These are phyloP conservation scores for Linyphia triangularis DNA, from an alignment of 2,888 invertebrate species.

Conservation along the genomic window DNA sequence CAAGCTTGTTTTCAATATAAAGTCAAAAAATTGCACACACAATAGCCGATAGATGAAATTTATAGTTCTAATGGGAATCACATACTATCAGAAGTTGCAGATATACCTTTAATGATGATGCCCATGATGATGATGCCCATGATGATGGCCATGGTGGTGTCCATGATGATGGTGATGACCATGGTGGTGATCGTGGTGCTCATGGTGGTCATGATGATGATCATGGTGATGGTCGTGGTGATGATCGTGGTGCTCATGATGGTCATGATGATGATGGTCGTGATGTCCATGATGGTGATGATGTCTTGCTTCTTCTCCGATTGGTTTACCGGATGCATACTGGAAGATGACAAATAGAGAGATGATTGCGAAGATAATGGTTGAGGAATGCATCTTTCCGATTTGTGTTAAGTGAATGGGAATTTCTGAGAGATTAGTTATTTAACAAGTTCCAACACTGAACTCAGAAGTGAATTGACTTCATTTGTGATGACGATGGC, in stretches of 20 bases:
- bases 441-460: background rate
- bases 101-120: conserved; percentile 25
- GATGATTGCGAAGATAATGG: background rate
- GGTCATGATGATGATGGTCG: conserved; percentile 17
- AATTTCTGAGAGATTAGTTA: background rate
- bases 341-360: conserved; percentile 18
- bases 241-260: background rate
- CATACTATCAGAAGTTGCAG: background rate
- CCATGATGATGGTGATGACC: conserved; percentile 34
- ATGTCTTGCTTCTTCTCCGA: conserved; percentile 6
- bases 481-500: background rate
- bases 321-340: conserved; percentile 17
- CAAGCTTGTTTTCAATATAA: too few species aligned
- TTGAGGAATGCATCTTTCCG: conserved; percentile 5
- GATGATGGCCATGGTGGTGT: conserved; percentile 22
- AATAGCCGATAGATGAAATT: too few species aligned
- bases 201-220: background rate
- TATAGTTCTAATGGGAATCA: background rate
- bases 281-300: conserved; percentile 39
- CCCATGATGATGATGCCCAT: conserved; percentile 7
- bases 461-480: background rate
- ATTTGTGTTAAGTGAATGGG: background rate
- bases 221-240: background rate
- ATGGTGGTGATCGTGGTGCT: conserved; percentile 17
- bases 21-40: too few species aligned